These are phyloP conservation scores for Daptonema setosum DNA, from an alignment of 2,888 invertebrate species.

Conservation along the genomic window DNA sequence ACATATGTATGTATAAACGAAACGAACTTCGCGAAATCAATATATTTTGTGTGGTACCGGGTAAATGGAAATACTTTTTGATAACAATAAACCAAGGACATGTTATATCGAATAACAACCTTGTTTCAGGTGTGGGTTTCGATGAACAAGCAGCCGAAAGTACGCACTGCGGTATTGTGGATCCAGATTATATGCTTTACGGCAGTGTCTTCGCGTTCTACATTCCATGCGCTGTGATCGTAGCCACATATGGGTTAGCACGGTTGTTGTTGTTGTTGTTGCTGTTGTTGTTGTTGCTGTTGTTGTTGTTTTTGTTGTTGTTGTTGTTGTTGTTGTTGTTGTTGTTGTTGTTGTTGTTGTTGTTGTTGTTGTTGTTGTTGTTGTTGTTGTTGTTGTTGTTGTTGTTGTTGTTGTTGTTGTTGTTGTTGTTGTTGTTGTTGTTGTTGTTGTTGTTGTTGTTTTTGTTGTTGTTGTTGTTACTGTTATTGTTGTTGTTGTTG, in stretches of 20 bases:
- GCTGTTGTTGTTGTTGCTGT: not conserved
- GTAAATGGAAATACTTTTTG: too few relatives aligned
- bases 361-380: not conserved
- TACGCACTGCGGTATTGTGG: slow-evolving; percentile 8
- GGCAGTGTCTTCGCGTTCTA: slow-evolving; percentile 30
- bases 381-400: not conserved
- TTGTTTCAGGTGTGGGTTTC: slow-evolving; percentile 17
- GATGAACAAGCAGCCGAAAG: slow-evolving; percentile 14
- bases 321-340: not conserved
- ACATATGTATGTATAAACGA: too few relatives aligned
- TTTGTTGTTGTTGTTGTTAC: too few relatives aligned
- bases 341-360: not conserved
- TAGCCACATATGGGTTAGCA: not conserved
- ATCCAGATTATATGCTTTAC: slow-evolving; percentile 22
- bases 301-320: too few relatives aligned
- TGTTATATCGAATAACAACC: too few relatives aligned
- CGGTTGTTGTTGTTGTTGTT: not conserved
- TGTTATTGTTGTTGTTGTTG: not conserved
- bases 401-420: not conserved
- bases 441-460: too few relatives aligned
- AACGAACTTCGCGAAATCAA: too few relatives aligned
- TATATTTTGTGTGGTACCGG: too few relatives aligned
- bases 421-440: not conserved
- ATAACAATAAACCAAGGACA: too few relatives aligned
- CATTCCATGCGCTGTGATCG: slow-evolving; percentile 33